Conservation (phyloP, 2,888 invertebrate species). For the Maniola hyperantus region DNA sequence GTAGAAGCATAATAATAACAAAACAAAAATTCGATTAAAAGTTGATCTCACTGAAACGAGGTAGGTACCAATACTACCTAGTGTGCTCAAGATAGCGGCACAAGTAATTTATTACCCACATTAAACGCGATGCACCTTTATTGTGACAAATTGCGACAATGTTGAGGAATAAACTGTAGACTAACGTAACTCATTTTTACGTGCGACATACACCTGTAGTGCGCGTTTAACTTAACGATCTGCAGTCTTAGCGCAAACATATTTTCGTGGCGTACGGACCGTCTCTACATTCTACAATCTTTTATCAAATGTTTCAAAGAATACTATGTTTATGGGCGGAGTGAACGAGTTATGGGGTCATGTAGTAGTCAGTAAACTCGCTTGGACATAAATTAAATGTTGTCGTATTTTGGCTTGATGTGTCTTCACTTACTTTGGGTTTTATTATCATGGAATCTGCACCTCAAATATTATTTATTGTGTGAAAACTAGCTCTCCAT, state of each 20-base stretch:
- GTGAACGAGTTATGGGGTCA: constrained; percentile 41
- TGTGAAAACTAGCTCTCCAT: too few relatives aligned
- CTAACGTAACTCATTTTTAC: constrained; percentile 31
- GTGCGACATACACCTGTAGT: constrained; percentile 35
- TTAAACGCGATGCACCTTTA: constrained; percentile 6
- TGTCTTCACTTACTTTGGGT: background rate
- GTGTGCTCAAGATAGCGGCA: background rate
- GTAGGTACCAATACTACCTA: background rate
- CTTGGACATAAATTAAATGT: constrained; percentile 21
- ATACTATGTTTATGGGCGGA: constrained; percentile 42
- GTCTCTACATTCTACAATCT: constrained; percentile 44
- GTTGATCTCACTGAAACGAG: background rate
- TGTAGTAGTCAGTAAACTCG: constrained; percentile 39
- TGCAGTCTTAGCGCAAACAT: constrained; percentile 57
- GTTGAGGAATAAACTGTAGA: constrained; percentile 27
- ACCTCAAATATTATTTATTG: too few relatives aligned
- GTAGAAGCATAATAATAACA: background rate
- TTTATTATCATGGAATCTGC: background rate
- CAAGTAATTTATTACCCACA: background rate
- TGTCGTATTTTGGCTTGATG: background rate
- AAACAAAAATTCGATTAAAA: background rate
- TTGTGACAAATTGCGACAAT: constrained; percentile 23
- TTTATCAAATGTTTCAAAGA: constrained; percentile 47
- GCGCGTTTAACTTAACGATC: constrained; percentile 37
- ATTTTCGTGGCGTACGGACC: constrained; percentile 55